phyloP scores from a whole-genome alignment of 2,888 invertebrate genomes.

The Galerucella pusilla region DNA sequence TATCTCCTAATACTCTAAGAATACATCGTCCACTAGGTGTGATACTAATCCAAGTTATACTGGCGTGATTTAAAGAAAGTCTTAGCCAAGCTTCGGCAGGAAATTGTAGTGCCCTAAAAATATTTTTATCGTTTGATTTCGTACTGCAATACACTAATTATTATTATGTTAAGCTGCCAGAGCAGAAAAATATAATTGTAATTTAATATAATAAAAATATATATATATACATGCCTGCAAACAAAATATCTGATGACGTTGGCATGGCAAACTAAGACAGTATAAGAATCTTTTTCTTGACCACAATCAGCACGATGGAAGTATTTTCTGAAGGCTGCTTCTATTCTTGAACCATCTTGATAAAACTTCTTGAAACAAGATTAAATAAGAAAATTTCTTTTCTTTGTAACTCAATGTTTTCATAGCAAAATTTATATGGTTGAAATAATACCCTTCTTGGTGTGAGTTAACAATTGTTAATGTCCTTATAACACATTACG shows the following conservation, averaged over 20 bases:
- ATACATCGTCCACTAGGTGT: slow-evolving; percentile 88
- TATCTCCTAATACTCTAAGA: slow-evolving; percentile 85
- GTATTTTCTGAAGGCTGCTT: slow-evolving; percentile 93
- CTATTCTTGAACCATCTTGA: slow-evolving; percentile 93
- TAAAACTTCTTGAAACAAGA: slow-evolving; percentile 81
- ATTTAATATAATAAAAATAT: too few relatives aligned
- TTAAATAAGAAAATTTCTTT: slow-evolving; percentile 13
- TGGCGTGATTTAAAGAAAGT: slow-evolving; percentile 90
- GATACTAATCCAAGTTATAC: slow-evolving; percentile 92
- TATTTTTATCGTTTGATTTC: slow-evolving; percentile 10
- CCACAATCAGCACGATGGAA: slow-evolving; percentile 88
- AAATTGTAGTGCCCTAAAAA: slow-evolving; percentile 90
- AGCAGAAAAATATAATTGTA: too few relatives aligned
- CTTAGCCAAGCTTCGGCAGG: slow-evolving; percentile 98
- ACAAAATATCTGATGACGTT: slow-evolving; percentile 97
- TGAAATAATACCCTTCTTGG: too few relatives aligned
- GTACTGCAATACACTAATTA: too few relatives aligned
- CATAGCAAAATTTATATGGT: not conserved
- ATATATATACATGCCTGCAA: slow-evolving; percentile 73
- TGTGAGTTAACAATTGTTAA: too few relatives aligned
- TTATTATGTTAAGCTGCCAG: too few relatives aligned
- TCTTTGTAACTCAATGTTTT: not conserved
- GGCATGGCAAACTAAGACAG: slow-evolving; percentile 95
- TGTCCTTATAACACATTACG: too few relatives aligned
- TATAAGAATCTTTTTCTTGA: slow-evolving; percentile 86